Evolutionary conservation across 23 tunicate genomes (phyloP).

Genomic region (Ciona savignyi): DNA sequence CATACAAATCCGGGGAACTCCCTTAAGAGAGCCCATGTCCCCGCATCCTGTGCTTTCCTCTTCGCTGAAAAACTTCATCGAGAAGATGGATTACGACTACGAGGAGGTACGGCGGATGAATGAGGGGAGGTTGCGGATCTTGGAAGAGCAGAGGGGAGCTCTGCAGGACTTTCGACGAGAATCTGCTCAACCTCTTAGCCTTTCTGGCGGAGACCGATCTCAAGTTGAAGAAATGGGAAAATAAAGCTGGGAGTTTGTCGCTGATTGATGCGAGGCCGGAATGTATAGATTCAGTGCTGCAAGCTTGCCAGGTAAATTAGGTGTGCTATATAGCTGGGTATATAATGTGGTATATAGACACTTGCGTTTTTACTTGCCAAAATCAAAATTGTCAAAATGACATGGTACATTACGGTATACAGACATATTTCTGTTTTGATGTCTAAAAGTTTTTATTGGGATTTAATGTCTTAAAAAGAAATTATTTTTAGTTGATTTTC

Average conservation of each 20-base stretch:
- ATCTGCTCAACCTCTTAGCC: slow-evolving; percentile 28
- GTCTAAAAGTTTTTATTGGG: no score
- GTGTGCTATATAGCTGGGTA: no score
- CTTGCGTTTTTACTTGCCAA: background rate
- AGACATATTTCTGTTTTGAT: no score
- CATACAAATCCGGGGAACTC: slow-evolving; percentile 21
- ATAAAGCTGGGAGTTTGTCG: slow-evolving; percentile 12
- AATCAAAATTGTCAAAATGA: no score
- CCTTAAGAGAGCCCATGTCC: slow-evolving; percentile 4
- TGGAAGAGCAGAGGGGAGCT: slow-evolving; percentile 30
- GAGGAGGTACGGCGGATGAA: slow-evolving; percentile 11
- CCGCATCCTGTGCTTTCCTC: background rate
- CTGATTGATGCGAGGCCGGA: slow-evolving; percentile 26
- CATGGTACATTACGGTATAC: no score
- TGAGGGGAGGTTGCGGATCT: slow-evolving; percentile 3
- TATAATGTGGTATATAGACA: no score
- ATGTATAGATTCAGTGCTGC: background rate
- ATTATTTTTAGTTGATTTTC: no score
- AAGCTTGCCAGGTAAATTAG: slow-evolving; percentile 12
- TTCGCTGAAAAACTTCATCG: slow-evolving; percentile 28
- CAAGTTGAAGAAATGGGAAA: slow-evolving; percentile 17
- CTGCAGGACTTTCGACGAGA: slow-evolving; percentile 31
- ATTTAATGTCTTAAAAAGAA: no score
- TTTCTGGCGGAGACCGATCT: slow-evolving; percentile 42
- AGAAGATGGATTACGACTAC: slow-evolving; percentile 9